Conservation (phyloP, 2,797 vertebrate genomes). For the Fringilla coelebs region DNA sequence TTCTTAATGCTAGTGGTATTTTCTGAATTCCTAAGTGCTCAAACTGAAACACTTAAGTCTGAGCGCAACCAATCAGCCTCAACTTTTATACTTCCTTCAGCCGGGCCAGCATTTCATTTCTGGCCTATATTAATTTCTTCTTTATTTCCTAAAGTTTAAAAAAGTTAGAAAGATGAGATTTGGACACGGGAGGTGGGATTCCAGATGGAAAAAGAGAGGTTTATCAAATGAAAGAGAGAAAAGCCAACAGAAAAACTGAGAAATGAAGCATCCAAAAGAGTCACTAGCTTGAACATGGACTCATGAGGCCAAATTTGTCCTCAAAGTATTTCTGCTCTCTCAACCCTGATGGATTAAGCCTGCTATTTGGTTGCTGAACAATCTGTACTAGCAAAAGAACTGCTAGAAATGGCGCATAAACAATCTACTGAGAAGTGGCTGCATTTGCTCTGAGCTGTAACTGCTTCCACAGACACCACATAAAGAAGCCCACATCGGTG, state of each 20-base stretch:
- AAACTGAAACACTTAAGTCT: not conserved
- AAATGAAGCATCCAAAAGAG: not conserved
- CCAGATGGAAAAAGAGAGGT: constrained; percentile 50
- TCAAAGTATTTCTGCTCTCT: not conserved
- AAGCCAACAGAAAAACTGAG: not conserved
- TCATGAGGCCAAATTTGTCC: not conserved
- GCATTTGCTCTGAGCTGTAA: constrained; percentile 11
- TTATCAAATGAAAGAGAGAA: not conserved
- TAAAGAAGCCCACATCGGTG: constrained; percentile 56
- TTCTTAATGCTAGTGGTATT: not conserved
- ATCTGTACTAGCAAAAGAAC: constrained; percentile 5
- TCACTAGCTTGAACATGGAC: not conserved
- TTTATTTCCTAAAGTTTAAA: not conserved
- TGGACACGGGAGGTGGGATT: not conserved
- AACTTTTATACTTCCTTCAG: not conserved
- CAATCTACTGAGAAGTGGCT: not conserved
- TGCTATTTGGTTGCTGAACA: not conserved
- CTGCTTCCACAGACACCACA: constrained; percentile 45
- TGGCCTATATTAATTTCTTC: not conserved
- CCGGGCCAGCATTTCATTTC: not conserved
- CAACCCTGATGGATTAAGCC: not conserved
- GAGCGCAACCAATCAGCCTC: not conserved
- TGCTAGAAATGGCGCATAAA: constrained; percentile 10
- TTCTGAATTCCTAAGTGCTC: not conserved
- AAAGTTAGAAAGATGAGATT: constrained; percentile 37